A percentile compares a stretch with the other conserved stretches of the same genome.
Evolutionary conservation across 2,888 invertebrate genomes (phyloP).

Genomic region (Papilio gigon): DNA sequence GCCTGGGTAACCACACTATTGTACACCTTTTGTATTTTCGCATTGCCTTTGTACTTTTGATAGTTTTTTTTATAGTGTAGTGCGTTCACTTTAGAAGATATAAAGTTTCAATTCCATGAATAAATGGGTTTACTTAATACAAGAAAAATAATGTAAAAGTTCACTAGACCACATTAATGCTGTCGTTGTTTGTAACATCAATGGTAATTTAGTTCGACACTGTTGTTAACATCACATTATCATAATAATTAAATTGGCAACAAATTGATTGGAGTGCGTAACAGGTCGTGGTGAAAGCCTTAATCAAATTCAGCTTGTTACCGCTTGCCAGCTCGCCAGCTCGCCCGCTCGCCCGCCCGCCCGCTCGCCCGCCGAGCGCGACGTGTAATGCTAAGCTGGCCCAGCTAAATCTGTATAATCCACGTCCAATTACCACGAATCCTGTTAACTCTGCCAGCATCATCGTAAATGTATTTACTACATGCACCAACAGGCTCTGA

Average conservation of each 20-base stretch:
- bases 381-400: constrained; percentile 23
- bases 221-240: constrained; percentile 31
- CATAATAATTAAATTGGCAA: constrained; percentile 29
- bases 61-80: background rate
- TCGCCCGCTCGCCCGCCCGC: too few species aligned
- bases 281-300: constrained; percentile 23
- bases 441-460: constrained; percentile 19
- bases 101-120: background rate
- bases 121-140: too few species aligned
- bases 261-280: constrained; percentile 31
- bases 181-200: constrained; percentile 4
- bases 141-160: background rate
- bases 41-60: background rate
- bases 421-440: constrained; percentile 29
- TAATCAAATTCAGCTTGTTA: constrained; percentile 39
- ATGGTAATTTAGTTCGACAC: constrained; percentile 2
- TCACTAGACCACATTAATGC: background rate
- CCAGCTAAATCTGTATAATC: constrained; percentile 23
- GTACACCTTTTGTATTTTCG: constrained; percentile 11
- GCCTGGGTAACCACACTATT: constrained; percentile 49
- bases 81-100: background rate
- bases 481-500: constrained; percentile 3
- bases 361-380: constrained; percentile 17
- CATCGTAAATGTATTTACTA: constrained; percentile 23
- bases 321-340: constrained; percentile 1